Evolutionary conservation across 2,888 invertebrate species (phyloP).

Genomic region (Chloromyia formosa): DNA sequence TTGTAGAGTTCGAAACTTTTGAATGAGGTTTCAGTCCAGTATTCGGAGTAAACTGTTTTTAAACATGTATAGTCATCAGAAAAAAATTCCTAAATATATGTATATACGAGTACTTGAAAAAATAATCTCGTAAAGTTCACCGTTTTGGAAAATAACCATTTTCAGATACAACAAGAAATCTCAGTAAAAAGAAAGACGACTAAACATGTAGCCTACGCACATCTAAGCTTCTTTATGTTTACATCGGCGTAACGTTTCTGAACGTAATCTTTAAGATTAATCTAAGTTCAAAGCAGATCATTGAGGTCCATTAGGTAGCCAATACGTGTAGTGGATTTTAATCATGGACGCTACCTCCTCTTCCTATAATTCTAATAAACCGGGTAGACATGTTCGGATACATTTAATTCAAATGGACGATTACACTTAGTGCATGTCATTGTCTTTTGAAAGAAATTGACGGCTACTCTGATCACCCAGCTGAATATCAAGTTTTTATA

Average conservation of each 20-base stretch:
- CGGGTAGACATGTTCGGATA: neutral
- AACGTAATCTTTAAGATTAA: neutral
- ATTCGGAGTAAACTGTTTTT: no score
- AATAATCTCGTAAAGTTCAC: neutral
- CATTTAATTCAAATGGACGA: neutral
- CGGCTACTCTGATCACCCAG: neutral
- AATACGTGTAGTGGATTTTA: neutral
- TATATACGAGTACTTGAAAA: no score
- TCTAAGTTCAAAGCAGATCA: conserved; percentile 1
- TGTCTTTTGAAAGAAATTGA: neutral
- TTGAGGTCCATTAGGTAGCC: neutral
- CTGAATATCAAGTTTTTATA: neutral
- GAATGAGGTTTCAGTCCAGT: no score
- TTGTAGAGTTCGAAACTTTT: no score
- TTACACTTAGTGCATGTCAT: neutral
- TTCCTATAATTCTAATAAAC: neutral
- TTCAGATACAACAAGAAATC: neutral
- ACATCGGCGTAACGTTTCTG: conserved; percentile 1
- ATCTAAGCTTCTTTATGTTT: neutral
- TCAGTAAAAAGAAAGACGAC: neutral
- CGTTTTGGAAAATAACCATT: no score
- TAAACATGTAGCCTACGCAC: neutral
- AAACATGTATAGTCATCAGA: no score
- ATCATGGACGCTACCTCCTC: neutral
- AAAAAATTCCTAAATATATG: no score